Base-by-base conservation (phyloP, 2,888 invertebrate genomes). In the Omphaloscelis lunosa region DNA sequence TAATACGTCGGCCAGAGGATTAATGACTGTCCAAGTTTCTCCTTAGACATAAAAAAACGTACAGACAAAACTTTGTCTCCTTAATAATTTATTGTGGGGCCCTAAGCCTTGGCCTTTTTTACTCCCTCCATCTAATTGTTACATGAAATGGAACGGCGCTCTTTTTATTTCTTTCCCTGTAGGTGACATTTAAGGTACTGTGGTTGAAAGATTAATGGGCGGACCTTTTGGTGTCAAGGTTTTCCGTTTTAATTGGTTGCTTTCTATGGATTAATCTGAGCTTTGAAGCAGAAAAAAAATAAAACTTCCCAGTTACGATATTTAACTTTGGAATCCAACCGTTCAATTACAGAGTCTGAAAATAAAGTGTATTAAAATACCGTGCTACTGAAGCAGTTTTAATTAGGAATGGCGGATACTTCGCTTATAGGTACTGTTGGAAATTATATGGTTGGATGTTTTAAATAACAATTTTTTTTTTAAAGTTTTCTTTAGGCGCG, bases 51-150 rank as follows among this genome's bases (percentile, higher is more conserved):
- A 92, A 93, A 92, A 91, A 90, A 87, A 78, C 74, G 83, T 56
- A 86, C 82, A 89, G 89, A 89, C 91, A 85, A 92, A 93, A 93
- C 89, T 93, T 93, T 91, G 92, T 93, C 92, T 92, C 87, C 89
- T 92, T 91, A 92, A 92, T 93, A 93, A 94, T 93, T 93, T 94
- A 94, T 94, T 91, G 92, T 89, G 86, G 87, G 88, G 82, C 89
- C 86, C 88, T 90, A 85, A 89, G 88, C 86, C 88, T 87, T 87
- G 84, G 84, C 76, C 90, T 89, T 93, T 93, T 93, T 92, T 91
- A 88, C 89, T 88, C 86, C 81, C 88, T 84, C 86, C 87, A 87
- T 91, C 92, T 94, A 93, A 94, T 93, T 93, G 93, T 93, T 90
- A 93, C 93, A 92, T 89, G 91, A 88, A 92, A 91, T 89, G 89